Evolutionary conservation across 2,888 invertebrate genomes (phyloP).

Genomic region (Altica lythri): DNA sequence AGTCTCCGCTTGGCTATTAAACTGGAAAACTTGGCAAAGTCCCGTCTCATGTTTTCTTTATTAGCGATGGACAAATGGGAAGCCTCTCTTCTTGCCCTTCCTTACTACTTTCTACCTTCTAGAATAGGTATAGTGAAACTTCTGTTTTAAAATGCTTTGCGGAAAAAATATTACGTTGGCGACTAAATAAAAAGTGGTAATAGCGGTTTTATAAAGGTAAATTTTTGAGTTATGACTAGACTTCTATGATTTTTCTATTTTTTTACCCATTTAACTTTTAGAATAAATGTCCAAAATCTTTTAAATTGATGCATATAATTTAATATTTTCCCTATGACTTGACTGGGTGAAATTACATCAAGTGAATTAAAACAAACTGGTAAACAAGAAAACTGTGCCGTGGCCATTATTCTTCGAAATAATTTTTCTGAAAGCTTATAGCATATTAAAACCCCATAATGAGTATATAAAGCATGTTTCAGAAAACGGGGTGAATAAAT

Average conservation of each 20-base stretch:
- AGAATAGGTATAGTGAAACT: not conserved
- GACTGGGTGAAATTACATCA: too few relatives aligned
- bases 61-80: conserved; percentile 31
- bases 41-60: conserved; percentile 40
- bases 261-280: too few relatives aligned
- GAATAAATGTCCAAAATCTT: too few relatives aligned
- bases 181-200: conserved; percentile 1
- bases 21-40: conserved; percentile 37
- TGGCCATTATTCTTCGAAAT: conserved; percentile 17
- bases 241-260: too few relatives aligned
- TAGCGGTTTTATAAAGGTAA: not conserved
- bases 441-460: conserved; percentile 34
- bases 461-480: conserved; percentile 36
- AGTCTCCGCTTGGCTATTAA: conserved; percentile 31
- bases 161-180: conserved; percentile 1
- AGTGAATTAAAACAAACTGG: conserved; percentile 6
- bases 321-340: too few relatives aligned
- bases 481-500: conserved; percentile 40
- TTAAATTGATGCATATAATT: too few relatives aligned
- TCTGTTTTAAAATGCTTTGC: conserved; percentile 6
- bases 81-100: not conserved
- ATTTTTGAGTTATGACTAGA: not conserved
- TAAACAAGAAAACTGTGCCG: not conserved
- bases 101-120: not conserved
- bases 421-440: conserved; percentile 23